Conservation (phyloP, 2,888 invertebrate species). For the Drosophila ochracea region DNA sequence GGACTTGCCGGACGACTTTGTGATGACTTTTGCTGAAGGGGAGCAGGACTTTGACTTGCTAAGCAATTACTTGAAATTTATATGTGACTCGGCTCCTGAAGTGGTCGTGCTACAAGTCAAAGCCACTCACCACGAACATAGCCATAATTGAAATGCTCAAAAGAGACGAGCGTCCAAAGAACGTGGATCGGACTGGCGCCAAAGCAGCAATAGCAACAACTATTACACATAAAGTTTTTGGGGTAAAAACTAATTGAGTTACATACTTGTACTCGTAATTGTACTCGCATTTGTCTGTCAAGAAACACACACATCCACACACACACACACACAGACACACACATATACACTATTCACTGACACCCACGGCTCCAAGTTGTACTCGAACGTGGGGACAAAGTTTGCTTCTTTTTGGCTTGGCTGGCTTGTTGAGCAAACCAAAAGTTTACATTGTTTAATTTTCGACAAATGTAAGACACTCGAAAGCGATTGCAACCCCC, state of each 20-base stretch:
- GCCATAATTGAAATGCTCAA: constrained; percentile 74
- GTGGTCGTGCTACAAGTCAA: constrained; percentile 48
- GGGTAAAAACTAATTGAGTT: constrained; percentile 77
- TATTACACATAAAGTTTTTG: constrained; percentile 65
- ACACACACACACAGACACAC: not conserved
- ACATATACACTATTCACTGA: constrained; percentile 9
- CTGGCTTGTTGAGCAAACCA: constrained; percentile 56
- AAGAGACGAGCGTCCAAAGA: constrained; percentile 51
- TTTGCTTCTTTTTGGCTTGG: constrained; percentile 47
- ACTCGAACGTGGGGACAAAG: constrained; percentile 60
- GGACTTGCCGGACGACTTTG: constrained; percentile 49
- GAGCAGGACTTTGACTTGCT: constrained; percentile 50
- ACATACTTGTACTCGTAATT: constrained; percentile 60
- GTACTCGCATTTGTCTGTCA: constrained; percentile 34
- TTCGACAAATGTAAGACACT: constrained; percentile 77
- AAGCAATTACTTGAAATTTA: constrained; percentile 77
- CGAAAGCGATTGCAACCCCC: constrained; percentile 70
- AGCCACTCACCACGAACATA: constrained; percentile 41
- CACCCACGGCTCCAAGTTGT: constrained; percentile 13
- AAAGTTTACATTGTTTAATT: constrained; percentile 81
- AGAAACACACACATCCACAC: not conserved
- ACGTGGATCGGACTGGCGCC: constrained; percentile 49
- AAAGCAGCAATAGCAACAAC: constrained; percentile 46
- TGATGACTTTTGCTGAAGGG: constrained; percentile 54
- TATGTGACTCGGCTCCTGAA: constrained; percentile 66